Base-by-base conservation (phyloP, 2,888 invertebrate genomes). In the Ophion ventricosus region DNA sequence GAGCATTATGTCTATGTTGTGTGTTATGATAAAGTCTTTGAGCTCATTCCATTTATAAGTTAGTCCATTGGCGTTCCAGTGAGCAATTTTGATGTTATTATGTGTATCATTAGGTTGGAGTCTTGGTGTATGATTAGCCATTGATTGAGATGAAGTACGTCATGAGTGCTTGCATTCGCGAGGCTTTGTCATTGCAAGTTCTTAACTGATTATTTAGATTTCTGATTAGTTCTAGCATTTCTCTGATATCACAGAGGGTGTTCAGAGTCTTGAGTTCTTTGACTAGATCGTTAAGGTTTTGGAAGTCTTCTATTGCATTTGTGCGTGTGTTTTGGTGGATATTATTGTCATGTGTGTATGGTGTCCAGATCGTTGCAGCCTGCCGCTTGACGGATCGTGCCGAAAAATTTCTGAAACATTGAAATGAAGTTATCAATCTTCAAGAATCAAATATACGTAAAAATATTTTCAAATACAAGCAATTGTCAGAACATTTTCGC, bases 51-150 rank as follows among this genome's bases (percentile, higher is more conserved):
- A 79, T 5, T 11, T 79, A 20, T 17, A 8, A 25, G 35, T 72
- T 66, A 1, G 64, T 4, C 73, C 66, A 43, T 80, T 80, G 0
- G 80, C 80, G n/a, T 80, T 80, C 80, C 80, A 80, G 29, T 74
- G 73, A 10, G 67, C 66, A 0, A 80, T 66, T 25, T 57, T 59
- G 5, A 78, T 0, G 23, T 70, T 49, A 10, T 20, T 63, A 0
- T 25, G 0, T 59, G 10, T 59, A 23, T 20, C 25, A 11, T 20
- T 61, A 11, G 14, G 20, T 61, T 61, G 61, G 11, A 23, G 61
- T 25, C 2, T 7, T 20, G 1, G 2, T 61, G 1, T 26, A 2
- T 10, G 26, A 25, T 61, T 26, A 61, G 61, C 10, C 61, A 61
- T 61, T 25, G 10, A 61, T 61, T 61, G 61, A 25, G 3, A 61